phyloP scores from a whole-genome alignment of 1,140 invertebrate species.

The Hestina assimilis region DNA sequence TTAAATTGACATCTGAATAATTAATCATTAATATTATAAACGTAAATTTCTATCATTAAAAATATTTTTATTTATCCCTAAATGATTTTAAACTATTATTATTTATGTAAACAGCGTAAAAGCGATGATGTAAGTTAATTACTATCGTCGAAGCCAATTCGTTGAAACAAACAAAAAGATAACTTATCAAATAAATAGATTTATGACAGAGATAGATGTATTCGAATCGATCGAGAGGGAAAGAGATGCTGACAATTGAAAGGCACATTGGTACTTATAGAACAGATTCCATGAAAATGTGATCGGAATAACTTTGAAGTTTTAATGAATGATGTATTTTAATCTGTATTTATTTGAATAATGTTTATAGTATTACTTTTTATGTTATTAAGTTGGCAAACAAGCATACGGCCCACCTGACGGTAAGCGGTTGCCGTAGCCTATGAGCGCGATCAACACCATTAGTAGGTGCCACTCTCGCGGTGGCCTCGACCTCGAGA shows the following conservation, averaged over 20 bases:
- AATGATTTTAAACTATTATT: no score
- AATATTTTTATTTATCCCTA: no score
- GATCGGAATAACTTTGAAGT: slow-evolving; percentile 1
- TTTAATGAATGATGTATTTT: not conserved
- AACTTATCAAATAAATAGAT: slow-evolving; percentile 28
- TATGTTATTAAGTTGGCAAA: no score
- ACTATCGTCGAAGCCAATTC: slow-evolving; percentile 30
- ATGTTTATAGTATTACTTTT: no score
- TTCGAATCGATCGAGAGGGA: not conserved
- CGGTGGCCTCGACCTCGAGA: no score
- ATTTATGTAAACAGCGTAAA: slow-evolving; percentile 5
- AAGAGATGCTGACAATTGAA: slow-evolving; percentile 15
- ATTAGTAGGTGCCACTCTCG: no score
- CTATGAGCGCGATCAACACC: no score
- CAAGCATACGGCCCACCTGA: no score
- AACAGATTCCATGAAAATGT: slow-evolving; percentile 11
- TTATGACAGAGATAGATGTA: slow-evolving; percentile 19
- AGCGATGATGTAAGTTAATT: slow-evolving; percentile 26
- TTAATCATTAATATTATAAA: no score
- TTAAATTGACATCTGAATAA: no score
- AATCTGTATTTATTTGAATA: not conserved
- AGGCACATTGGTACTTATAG: slow-evolving; percentile 13
- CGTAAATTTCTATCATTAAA: no score
- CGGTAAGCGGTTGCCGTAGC: no score
- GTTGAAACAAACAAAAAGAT: slow-evolving; percentile 37